Evolutionary conservation across 2,888 invertebrate genomes (phyloP), one percentile per base, ranked within the genome.

Genomic region (Campopleginae sp.): DNA sequence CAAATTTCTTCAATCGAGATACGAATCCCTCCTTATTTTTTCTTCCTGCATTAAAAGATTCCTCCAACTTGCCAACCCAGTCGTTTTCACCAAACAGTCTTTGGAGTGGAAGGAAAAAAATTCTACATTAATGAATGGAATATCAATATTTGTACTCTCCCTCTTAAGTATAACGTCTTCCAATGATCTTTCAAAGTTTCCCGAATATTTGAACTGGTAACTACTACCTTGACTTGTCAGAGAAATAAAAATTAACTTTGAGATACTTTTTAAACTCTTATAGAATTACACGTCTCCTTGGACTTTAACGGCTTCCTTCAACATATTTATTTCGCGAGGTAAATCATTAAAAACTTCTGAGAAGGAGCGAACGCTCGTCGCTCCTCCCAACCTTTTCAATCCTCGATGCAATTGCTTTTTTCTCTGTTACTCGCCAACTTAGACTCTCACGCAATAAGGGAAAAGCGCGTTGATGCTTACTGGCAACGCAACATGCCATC

Each of bases 271-370:
- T 12, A 8, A 66, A 44, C 42, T 51, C n/a, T 27, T 33, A 71
- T 27, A 51, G 19, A 48, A 17, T 38, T 33, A 31, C 72, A 14
- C 54, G 23, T 74, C 61, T 61, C 61, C 27, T 31, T 27, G 44
- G 27, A n/a, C 17, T 44, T 74, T 19, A 58, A 58, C 27, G 14
- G 27, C 5, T 58, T 42, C 10, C 1, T 38, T 38, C 8, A 31
- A 23, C 38, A 38, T 17, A 8, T 19, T 44, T 12, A 74, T 61
- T 44, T 58, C 58, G 5, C 74, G 51, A 74, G n/a, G 44, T 58
- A 74, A 74, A 61, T 54, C 31, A 74, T 27, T 61, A 10, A 61
- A 74, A 74, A 74, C 54, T 74, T 61, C 61, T 31, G 2, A 14
- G n/a, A 27, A 58, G 14, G 27, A 58, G 23, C 6, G 12, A 44